Evolutionary conservation across 1,140 invertebrate genomes (phyloP), one percentile per base, ranked within the genome.

Genomic region (Centruroides sculpturatus): DNA sequence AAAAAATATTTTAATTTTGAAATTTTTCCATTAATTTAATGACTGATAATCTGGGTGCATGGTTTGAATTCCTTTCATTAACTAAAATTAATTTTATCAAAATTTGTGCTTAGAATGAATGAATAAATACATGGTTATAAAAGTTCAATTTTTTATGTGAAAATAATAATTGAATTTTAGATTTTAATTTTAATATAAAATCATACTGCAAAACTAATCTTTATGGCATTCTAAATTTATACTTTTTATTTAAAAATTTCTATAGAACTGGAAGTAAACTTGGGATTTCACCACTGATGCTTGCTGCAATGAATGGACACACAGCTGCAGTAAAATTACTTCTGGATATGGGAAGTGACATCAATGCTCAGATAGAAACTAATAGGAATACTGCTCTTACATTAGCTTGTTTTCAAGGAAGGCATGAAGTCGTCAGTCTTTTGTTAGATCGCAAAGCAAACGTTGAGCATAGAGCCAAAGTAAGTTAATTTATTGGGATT

Each of bases 271-370:
- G 92, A 46, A 94, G 89, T 55, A 98, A 98, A 75, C 77, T 98
- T 49, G 95, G 95, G 55, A 99, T 99, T 68, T 98, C 95, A 1
- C 97, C 97, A 4, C 78, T 99, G 34, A 99, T 99, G 97, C 75
- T 99, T 66, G 95, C 97, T 34, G 93, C 97, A 7, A 99, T 99
- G 96, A 99, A 99, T 82, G 96, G 96, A 0, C 96, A 99, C 76
- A 92, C 91, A 36, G 80, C 75, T 35, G 80, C 82, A 35, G 82
- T 82, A n/a, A 77, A 78, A 70, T 76, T 99, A 55, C 78, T 99
- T 13, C 76, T 99, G 56, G 95, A 99, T 73, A 94, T 92, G 84
- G 95, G 95, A 59, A 95, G 92, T 72, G 97, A 99, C 74, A 99
- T 99, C 63, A 99, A 99, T 80, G 95, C 96, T 57, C 92, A 98